phyloP scores from a whole-genome alignment of 2,888 invertebrate species.

The Teinopalpus imperialis region DNA sequence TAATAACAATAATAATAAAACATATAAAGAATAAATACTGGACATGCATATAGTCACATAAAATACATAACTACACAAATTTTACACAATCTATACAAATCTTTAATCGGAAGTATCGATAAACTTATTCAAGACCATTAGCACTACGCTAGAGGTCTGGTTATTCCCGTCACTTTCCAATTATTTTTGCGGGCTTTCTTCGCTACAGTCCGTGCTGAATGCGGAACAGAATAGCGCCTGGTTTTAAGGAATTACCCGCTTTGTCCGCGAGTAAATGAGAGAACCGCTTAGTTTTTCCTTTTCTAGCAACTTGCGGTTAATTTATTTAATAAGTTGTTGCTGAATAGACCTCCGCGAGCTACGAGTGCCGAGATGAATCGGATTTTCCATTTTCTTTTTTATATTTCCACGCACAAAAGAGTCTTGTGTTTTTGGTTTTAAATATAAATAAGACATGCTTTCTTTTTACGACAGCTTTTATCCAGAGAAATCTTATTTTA shows the following conservation, averaged over 20 bases:
- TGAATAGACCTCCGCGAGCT: conserved; percentile 63
- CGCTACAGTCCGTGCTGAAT: conserved; percentile 62
- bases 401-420: conserved; percentile 39
- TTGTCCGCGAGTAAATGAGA: conserved; percentile 59
- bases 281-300: conserved; percentile 71
- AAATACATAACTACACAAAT: too few relatives aligned
- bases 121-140: not conserved
- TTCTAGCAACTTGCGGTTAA: conserved; percentile 74
- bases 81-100: too few relatives aligned
- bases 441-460: conserved; percentile 34
- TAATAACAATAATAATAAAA: too few relatives aligned
- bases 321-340: conserved; percentile 79
- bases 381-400: conserved; percentile 60
- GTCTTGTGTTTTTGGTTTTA: conserved; percentile 38
- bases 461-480: conserved; percentile 28
- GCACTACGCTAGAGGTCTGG: conserved; percentile 35
- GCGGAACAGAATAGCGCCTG: conserved; percentile 59
- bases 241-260: conserved; percentile 73
- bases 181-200: conserved; percentile 78
- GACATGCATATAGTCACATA: too few relatives aligned
- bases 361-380: conserved; percentile 62
- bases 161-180: conserved; percentile 76
- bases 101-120: conserved; percentile 22
- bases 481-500: conserved; percentile 27
- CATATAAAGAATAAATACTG: too few relatives aligned